Base-by-base conservation (phyloP, 2,888 invertebrate species). In the Rotaria socialis region DNA sequence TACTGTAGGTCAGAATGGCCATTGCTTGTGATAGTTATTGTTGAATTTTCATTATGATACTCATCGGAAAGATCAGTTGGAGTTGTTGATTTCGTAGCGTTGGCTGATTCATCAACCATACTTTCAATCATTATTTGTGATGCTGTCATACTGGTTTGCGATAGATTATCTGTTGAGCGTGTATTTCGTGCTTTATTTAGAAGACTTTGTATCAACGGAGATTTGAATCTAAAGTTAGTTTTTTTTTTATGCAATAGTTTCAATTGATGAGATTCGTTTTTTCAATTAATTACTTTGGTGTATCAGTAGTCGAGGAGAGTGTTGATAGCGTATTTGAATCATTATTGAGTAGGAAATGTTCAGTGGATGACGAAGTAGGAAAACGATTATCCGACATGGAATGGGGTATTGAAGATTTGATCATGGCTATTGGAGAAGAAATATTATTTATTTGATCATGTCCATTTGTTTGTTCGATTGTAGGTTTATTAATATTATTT, bases 101-200 rank as follows among this genome's bases (percentile, higher is more conserved):
- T 16, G 35, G 27, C 16, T 8, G 67, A 67, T 80, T 80, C 80
- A 47, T 47, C 80, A 0, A 80, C n/a, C 80, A 80, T 24, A 80
- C 80, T 80, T n/a, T 43, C 47, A 24, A n/a, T 80, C 80, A 80
- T 80, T 4, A 80, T 43, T 47, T 43, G 47, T 80, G 80, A 47
- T 80, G 80, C 24, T 80, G 80, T 80, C 80, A 47, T 43, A 80
- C 24, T 80, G 10, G 80, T 80, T 47, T 80, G 43, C 1, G n/a
- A 11, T 24, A 80, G n/a, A 80, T 80, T 80, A 80, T 80, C 80
- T 43, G 80, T 80, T 47, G 80, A 80, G 24, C 80, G 24, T 47
- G 80, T 80, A 80, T 47, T 47, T 24, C 80, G 80, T 10, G 80
- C 47, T 80, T 80, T 80, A 80, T 80, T 80, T 11, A 80, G n/a